A percentile compares a stretch with the other conserved stretches of the same genome.
Evolutionary conservation across 2,113 vertebrate genomes (phyloP).

Genomic region (Panthera leo): DNA sequence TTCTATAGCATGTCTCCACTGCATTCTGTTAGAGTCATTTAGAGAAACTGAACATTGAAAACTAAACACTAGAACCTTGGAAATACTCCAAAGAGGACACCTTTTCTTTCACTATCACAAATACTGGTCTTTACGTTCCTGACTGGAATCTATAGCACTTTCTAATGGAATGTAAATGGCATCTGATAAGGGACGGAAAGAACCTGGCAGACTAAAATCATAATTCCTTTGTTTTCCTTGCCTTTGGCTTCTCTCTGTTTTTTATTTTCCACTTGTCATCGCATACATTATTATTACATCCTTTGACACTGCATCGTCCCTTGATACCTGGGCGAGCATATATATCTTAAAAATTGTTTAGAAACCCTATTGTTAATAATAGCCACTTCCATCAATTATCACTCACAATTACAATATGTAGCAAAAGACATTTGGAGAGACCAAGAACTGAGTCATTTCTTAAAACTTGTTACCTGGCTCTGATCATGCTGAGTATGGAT

Average conservation of each 20-base stretch:
- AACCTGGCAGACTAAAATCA: background rate
- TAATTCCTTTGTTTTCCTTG: background rate
- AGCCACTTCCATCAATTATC: background rate
- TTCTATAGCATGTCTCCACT: background rate
- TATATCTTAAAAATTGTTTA: background rate
- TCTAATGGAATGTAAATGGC: background rate
- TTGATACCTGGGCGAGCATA: background rate
- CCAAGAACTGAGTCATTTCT: background rate
- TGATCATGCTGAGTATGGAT: background rate
- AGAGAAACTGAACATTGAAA: conserved; percentile 1
- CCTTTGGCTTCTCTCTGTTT: background rate
- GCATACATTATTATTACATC: background rate
- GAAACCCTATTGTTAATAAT: background rate
- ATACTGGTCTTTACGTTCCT: background rate
- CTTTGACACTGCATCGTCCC: background rate
- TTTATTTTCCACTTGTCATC: background rate
- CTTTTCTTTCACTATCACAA: background rate
- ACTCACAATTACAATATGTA: background rate
- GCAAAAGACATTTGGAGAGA: background rate
- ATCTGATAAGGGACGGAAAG: background rate
- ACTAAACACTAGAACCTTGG: background rate
- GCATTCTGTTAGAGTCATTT: background rate
- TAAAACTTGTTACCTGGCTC: background rate
- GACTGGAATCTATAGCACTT: background rate
- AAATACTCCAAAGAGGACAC: background rate